phyloP scores from a whole-genome alignment of 2,113 vertebrate species.

The Malurus cyaneus region DNA sequence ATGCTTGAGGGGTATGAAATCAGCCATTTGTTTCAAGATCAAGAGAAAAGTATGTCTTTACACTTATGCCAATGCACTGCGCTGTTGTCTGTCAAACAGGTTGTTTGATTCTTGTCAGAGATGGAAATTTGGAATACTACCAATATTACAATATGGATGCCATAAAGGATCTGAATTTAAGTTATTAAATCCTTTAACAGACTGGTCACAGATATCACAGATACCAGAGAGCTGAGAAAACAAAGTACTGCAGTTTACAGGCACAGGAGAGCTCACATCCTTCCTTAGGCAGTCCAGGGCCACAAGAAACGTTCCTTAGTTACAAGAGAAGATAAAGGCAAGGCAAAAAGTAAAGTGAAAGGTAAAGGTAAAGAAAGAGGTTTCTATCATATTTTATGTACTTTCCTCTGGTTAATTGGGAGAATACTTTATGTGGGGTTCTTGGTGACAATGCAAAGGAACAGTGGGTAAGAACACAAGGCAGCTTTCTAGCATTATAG shows the following conservation, averaged over 20 bases:
- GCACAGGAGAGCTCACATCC: neutral
- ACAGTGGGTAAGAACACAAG: neutral
- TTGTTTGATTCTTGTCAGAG: neutral
- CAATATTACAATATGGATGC: neutral
- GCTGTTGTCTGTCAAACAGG: neutral
- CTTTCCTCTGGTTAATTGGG: neutral
- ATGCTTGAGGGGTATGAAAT: neutral
- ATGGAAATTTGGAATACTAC: neutral
- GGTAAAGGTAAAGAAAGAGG: neutral
- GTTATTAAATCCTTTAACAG: neutral
- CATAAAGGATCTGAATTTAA: neutral
- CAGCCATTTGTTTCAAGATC: neutral
- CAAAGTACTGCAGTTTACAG: neutral
- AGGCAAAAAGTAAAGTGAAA: neutral
- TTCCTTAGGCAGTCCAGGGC: neutral
- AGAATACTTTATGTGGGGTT: neutral
- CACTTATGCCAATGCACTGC: neutral
- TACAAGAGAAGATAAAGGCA: neutral
- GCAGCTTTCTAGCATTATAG: neutral
- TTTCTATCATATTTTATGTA: neutral
- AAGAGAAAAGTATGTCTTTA: neutral
- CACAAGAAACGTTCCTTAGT: neutral
- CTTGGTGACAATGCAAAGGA: neutral
- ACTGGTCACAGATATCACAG: neutral
- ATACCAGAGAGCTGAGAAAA: neutral